phyloP scores from a whole-genome alignment of 2,797 vertebrate genomes.

The Sus cebifrons region DNA sequence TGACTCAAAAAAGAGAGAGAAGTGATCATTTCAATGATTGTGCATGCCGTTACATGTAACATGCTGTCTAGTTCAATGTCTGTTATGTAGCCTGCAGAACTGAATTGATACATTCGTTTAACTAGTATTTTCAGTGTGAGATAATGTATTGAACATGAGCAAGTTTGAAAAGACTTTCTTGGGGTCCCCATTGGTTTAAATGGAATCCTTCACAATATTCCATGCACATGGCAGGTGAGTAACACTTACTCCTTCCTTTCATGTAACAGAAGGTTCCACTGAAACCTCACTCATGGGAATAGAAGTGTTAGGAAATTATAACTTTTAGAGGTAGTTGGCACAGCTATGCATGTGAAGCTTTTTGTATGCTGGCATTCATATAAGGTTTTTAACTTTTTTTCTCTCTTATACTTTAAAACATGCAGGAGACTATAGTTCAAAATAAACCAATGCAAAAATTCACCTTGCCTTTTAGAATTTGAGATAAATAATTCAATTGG shows the following conservation, averaged over 20 bases:
- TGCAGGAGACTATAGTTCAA: neutral
- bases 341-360: neutral
- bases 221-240: neutral
- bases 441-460: neutral
- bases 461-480: neutral
- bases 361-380: neutral
- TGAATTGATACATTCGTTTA: neutral
- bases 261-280: neutral
- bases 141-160: neutral
- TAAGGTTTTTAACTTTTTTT: neutral
- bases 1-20: neutral
- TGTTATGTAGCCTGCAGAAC: neutral
- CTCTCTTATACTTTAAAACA: neutral
- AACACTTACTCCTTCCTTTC: neutral
- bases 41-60: neutral
- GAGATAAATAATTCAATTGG: neutral
- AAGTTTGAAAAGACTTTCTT: constrained; percentile 6
- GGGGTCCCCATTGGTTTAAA: neutral
- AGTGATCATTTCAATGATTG: neutral
- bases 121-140: neutral
- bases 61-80: neutral
- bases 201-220: neutral
- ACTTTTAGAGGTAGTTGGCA: neutral
- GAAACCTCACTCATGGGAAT: neutral
- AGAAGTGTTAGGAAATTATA: neutral